Conservation (phyloP, 2,113 vertebrate species). For the Scortum barcoo region DNA sequence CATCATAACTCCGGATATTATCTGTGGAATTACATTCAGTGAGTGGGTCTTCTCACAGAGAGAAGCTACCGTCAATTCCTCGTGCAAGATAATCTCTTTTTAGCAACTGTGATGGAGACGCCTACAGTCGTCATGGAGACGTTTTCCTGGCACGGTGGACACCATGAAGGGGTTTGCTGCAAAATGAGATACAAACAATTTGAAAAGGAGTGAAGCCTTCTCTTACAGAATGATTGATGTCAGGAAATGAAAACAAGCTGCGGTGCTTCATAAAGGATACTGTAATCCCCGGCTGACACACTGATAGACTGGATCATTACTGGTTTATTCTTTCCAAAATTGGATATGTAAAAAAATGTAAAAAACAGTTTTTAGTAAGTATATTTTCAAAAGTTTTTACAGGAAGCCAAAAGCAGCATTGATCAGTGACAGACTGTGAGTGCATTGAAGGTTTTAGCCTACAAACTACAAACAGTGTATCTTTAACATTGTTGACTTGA, state of each 20-base stretch:
- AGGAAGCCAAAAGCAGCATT: background rate
- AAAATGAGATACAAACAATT: constrained; percentile 47
- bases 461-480: no score
- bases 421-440: background rate
- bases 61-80: constrained; percentile 33
- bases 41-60: background rate
- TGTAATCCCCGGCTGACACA: constrained; percentile 54
- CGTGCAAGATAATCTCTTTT: constrained; percentile 47
- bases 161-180: constrained; percentile 17
- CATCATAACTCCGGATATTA: constrained; percentile 42
- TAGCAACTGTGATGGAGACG: constrained; percentile 39
- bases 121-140: constrained; percentile 8
- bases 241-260: constrained; percentile 46
- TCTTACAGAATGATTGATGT: constrained; percentile 49
- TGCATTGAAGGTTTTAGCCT: no score
- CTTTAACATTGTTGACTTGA: no score
- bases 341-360: background rate
- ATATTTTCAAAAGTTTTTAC: constrained; percentile 4
- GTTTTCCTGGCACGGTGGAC: constrained; percentile 3
- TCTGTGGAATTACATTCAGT: constrained; percentile 64
- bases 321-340: constrained; percentile 21
- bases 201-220: constrained; percentile 33
- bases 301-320: constrained; percentile 46
- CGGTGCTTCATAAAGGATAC: constrained; percentile 16
- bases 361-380: constrained; percentile 19